Evolutionary conservation across 2,797 vertebrate species (phyloP).

Genomic region (Adelosebastes latens): DNA sequence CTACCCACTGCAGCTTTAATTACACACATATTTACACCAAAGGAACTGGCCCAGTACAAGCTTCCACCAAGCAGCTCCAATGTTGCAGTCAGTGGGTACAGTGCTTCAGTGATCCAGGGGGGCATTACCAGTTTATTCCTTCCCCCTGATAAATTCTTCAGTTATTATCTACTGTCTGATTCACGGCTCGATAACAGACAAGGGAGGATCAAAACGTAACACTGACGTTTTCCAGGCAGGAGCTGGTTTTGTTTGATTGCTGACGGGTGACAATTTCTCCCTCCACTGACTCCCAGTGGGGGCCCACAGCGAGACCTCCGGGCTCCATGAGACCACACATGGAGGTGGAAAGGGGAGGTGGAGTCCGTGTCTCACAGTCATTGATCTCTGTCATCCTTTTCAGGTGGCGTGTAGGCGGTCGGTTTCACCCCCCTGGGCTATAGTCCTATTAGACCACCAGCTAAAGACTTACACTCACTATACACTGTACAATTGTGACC

Average conservation of each 20-base stretch:
- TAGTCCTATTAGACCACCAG: not conserved
- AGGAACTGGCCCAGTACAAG: not conserved
- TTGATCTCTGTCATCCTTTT: constrained; percentile 43
- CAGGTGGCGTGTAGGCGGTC: not conserved
- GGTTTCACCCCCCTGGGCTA: not conserved
- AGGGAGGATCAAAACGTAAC: constrained; percentile 22
- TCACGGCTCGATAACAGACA: not conserved
- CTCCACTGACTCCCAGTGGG: constrained; percentile 59
- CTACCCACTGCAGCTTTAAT: not conserved
- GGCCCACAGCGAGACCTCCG: constrained; percentile 44
- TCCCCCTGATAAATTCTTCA: not conserved
- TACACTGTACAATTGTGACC: not conserved
- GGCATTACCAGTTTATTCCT: not conserved
- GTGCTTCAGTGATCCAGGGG: not conserved
- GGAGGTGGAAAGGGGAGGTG: constrained; percentile 26
- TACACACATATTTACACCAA: not conserved
- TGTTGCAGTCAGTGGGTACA: constrained; percentile 4
- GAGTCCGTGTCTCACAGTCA: constrained; percentile 14
- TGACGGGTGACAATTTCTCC: constrained; percentile 61
- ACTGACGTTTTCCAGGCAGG: constrained; percentile 28
- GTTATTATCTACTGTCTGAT: not conserved
- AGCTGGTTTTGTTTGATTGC: constrained; percentile 58
- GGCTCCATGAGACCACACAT: constrained; percentile 64
- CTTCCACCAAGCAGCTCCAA: not conserved
- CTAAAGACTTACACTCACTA: not conserved